Conservation (phyloP, 2,888 invertebrate genomes). For the Diloba caeruleocephala region DNA sequence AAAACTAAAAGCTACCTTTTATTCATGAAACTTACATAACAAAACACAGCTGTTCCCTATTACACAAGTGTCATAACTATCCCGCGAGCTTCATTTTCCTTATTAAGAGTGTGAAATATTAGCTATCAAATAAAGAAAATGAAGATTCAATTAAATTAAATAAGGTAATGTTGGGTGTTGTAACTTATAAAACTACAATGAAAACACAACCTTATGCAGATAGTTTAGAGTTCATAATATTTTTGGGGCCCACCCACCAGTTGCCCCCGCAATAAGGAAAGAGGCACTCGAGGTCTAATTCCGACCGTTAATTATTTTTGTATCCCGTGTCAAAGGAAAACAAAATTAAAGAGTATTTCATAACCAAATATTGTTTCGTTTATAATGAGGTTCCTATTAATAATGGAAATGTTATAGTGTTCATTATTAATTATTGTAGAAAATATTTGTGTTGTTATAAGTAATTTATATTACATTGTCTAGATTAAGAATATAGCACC, state of each 20-base stretch:
- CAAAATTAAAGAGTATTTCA: conserved; percentile 50
- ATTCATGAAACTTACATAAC: conserved; percentile 15
- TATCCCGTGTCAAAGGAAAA: conserved; percentile 55
- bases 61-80: conserved; percentile 44
- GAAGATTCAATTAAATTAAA: conserved; percentile 59
- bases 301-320: conserved; percentile 54
- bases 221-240: conserved; percentile 4
- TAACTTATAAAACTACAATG: conserved; percentile 24
- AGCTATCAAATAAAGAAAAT: conserved; percentile 59
- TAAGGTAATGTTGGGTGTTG: conserved; percentile 26
- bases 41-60: conserved; percentile 32
- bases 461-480: too few relatives aligned
- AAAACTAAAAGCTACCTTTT: conserved; percentile 28
- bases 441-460: background rate
- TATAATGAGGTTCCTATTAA: conserved; percentile 22
- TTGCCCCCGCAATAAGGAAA: conserved; percentile 33
- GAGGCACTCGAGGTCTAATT: conserved; percentile 49
- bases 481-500: too few relatives aligned
- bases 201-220: conserved; percentile 13
- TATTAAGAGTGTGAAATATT: conserved; percentile 55
- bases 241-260: background rate
- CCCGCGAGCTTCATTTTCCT: conserved; percentile 39
- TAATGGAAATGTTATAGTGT: background rate
- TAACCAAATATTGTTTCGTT: conserved; percentile 37
- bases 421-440: background rate